A percentile compares a stretch with the other conserved stretches of the same genome.
These are phyloP conservation scores for Alosa sapidissima DNA, from an alignment of 2,797 vertebrate genomes.

Conservation along the genomic window DNA sequence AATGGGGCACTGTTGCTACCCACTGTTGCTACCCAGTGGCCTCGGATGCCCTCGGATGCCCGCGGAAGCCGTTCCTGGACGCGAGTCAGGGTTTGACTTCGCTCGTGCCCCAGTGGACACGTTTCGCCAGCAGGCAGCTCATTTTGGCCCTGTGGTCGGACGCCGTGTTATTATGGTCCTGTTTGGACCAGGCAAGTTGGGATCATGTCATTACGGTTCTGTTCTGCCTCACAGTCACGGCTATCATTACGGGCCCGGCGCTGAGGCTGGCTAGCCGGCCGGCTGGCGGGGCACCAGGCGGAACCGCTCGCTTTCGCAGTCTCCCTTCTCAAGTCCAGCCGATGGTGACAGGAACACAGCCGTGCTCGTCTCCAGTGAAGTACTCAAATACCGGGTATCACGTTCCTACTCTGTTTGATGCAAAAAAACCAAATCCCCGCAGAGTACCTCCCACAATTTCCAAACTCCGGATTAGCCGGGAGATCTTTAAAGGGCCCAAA, in stretches of 20 bases:
- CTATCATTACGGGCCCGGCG: background rate
- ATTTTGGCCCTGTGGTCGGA: background rate
- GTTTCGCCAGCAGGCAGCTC: background rate
- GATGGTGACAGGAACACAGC: background rate
- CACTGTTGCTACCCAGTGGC: background rate
- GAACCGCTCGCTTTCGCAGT: background rate
- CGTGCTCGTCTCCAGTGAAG: background rate
- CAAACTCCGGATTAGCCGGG: background rate
- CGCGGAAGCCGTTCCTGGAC: background rate
- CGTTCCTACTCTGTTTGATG: background rate
- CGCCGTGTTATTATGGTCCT: background rate
- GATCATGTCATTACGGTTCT: conserved; percentile 3
- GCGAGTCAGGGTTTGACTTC: background rate
- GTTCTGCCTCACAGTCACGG: background rate
- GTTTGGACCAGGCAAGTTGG: background rate
- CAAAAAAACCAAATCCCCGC: background rate
- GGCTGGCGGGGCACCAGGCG: too few species aligned
- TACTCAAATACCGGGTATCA: background rate
- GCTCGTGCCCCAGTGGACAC: background rate
- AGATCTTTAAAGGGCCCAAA: background rate
- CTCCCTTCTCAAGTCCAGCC: background rate
- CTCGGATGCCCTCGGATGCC: background rate
- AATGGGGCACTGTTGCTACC: background rate
- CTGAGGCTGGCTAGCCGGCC: background rate
- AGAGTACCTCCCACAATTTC: background rate